Evolutionary conservation across 2,113 vertebrate species (phyloP).

Genomic region (Zingel zingel): DNA sequence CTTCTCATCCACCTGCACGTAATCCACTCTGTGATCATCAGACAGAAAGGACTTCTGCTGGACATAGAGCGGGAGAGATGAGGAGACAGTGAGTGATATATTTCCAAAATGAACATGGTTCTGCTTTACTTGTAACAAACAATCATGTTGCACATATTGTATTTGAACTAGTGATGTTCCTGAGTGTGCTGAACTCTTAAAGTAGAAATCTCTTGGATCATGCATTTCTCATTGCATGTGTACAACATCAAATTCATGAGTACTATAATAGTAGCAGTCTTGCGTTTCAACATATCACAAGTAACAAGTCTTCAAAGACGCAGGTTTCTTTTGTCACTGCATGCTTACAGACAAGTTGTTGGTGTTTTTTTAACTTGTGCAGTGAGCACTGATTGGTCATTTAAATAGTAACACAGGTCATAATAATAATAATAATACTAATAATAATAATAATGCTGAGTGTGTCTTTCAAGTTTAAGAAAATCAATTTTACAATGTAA

Average conservation of each 20-base stretch:
- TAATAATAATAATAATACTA: background rate
- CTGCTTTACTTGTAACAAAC: background rate
- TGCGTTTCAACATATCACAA: background rate
- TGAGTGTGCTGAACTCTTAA: background rate
- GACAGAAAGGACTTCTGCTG: conserved; percentile 91
- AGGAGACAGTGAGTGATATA: background rate
- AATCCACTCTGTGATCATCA: conserved; percentile 94
- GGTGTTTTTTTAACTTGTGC: background rate
- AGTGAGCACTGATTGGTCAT: background rate
- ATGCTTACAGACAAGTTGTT: background rate
- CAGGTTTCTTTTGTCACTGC: background rate
- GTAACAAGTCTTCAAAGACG: background rate
- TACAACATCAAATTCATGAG: background rate
- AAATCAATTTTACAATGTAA: background rate
- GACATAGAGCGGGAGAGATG: conserved; percentile 22
- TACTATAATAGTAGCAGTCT: background rate
- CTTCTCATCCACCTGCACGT: conserved; percentile 96
- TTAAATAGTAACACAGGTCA: conserved; percentile 2
- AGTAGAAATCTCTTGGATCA: background rate
- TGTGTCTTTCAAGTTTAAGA: no score
- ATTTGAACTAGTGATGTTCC: background rate
- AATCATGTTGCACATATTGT: background rate
- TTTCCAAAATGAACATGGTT: background rate
- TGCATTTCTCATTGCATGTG: background rate
- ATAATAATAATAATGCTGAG: no score